A percentile compares a stretch with the other conserved stretches of the same genome.
phyloP scores from a whole-genome alignment of 2,888 invertebrate species.

The Halictus quadricinctus region DNA sequence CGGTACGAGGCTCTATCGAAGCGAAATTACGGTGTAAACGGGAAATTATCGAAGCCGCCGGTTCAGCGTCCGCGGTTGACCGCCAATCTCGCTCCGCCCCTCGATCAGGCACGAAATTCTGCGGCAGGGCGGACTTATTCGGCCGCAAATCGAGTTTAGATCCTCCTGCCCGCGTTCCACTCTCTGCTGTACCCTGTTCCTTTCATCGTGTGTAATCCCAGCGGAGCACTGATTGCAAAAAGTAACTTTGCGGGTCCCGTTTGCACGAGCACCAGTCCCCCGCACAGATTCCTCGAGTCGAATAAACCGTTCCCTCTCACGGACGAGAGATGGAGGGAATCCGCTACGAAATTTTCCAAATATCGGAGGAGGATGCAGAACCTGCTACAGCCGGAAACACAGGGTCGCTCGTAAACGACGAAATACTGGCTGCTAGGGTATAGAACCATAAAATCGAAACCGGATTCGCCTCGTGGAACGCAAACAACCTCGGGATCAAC shows the following conservation, averaged over 20 bases:
- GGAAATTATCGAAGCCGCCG: slow-evolving; percentile 63
- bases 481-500: slow-evolving; percentile 68
- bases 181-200: background rate
- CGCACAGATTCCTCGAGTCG: background rate
- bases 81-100: slow-evolving; percentile 68
- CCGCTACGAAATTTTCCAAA: background rate
- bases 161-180: slow-evolving; percentile 23
- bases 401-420: slow-evolving; percentile 69
- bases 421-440: slow-evolving; percentile 74
- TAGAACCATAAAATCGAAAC: slow-evolving; percentile 77
- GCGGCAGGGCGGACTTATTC: slow-evolving; percentile 54
- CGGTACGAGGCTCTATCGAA: slow-evolving; percentile 43
- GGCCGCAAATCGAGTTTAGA: slow-evolving; percentile 63
- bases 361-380: background rate
- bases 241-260: slow-evolving; percentile 13
- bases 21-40: slow-evolving; percentile 67
- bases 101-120: slow-evolving; percentile 68
- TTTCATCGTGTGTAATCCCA: slow-evolving; percentile 46
- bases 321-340: too few relatives aligned
- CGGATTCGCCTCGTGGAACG: slow-evolving; percentile 72
- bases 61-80: slow-evolving; percentile 68
- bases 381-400: background rate
- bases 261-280: background rate
- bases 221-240: slow-evolving; percentile 36
- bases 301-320: background rate